Base-by-base conservation (phyloP, 2,797 vertebrate species). In the Delichon dasypus region DNA sequence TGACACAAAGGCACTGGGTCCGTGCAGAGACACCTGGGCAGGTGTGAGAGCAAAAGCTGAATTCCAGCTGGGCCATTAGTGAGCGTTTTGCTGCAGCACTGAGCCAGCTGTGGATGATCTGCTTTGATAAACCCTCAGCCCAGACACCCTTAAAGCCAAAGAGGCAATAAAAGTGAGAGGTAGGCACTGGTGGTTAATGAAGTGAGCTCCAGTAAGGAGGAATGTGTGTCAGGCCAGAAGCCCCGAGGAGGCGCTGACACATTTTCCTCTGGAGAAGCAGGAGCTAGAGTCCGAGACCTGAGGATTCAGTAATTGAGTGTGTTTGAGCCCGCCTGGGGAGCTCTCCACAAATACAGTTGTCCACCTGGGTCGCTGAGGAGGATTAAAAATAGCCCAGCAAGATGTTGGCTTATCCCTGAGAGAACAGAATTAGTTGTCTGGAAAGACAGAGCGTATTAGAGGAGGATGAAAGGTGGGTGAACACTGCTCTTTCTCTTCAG, bases 371-470 rank as follows among this genome's bases (percentile, higher is more conserved):
- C 72, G 66, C 85, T 58, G 68, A 77, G 81, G 68, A 76, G 72
- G 86, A 29, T 89, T 89, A 89, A 89, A 94, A 95, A 78, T 62
- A 92, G 66, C 84, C n/a, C 72, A 89, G 87, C 89, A 85, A 85
- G 85, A 32, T 75, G 81, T 73, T 88, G 90, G 51, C 75, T 93
- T 92, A 74, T 27, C 66, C 79, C 81, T 67, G 79, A 72, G 85
- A 92, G 90, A 85, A 64, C 62, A 91, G 79, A 83, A 88, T 81
- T 57, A 70, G 60, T 93, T 96, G 75, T 71, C 61, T 91, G 81
- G 67, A 83, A 93, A 93, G 94, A 82, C 48, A 76, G 64, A 91
- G 64, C 4, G 1, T 76, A 74, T 91, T 87, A 88, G 78, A 45
- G 53, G 71, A 47, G 78, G 67, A 90, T 75, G 45, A 91, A 82